A percentile compares a stretch with the other conserved stretches of the same genome.
Conservation (phyloP, 2,888 invertebrate genomes). For the Junonia oenone region DNA sequence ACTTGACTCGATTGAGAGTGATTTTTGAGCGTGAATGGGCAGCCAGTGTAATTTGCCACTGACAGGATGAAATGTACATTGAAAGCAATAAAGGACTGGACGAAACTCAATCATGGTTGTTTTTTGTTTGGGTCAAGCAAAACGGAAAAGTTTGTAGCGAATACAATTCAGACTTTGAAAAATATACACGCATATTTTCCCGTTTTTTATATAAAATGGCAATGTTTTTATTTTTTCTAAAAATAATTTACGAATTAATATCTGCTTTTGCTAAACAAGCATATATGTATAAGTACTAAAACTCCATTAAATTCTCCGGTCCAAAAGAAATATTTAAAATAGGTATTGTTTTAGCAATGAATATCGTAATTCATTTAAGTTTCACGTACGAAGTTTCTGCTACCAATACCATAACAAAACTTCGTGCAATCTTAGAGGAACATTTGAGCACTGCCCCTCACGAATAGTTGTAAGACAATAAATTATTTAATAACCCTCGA, state of each 20-base stretch:
- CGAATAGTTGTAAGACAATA: conserved; percentile 72
- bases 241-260: too few relatives aligned
- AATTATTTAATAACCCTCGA: conserved; percentile 74
- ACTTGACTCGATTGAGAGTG: conserved; percentile 75
- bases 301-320: too few relatives aligned
- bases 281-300: background rate
- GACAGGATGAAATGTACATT: conserved; percentile 72
- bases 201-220: background rate
- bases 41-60: conserved; percentile 71
- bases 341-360: background rate
- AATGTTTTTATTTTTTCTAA: too few relatives aligned
- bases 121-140: conserved; percentile 36
- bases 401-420: conserved; percentile 58
- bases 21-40: conserved; percentile 77
- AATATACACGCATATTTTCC: conserved; percentile 5
- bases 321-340: background rate
- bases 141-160: conserved; percentile 34
- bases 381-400: conserved; percentile 55
- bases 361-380: conserved; percentile 55
- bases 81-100: conserved; percentile 70
- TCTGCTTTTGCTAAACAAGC: background rate
- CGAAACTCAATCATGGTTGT: conserved; percentile 64
- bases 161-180: conserved; percentile 11
- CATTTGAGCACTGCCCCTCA: conserved; percentile 58
- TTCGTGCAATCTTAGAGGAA: conserved; percentile 61